phyloP scores from a whole-genome alignment of 2,797 vertebrate species.

The Sparus aurata region DNA sequence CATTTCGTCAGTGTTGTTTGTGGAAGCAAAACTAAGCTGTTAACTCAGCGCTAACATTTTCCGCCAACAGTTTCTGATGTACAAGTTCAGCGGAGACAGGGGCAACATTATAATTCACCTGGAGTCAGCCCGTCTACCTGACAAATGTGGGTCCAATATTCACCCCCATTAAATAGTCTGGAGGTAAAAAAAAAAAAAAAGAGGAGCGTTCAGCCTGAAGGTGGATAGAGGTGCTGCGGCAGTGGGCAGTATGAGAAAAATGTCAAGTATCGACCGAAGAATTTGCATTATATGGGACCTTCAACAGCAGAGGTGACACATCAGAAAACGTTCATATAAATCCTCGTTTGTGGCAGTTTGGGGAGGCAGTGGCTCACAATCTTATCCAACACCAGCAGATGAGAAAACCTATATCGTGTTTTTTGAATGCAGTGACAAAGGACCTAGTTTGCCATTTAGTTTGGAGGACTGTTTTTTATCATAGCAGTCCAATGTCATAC shows the following conservation, averaged over 20 bases:
- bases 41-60: background rate
- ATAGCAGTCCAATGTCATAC: background rate
- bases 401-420: background rate
- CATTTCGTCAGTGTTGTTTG: too few species aligned
- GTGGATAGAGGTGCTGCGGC: too few species aligned
- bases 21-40: background rate
- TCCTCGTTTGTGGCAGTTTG: background rate
- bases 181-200: too few species aligned
- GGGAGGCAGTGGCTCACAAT: background rate
- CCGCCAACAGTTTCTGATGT: background rate
- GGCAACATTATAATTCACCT: background rate
- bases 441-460: background rate
- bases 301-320: background rate
- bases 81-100: background rate
- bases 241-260: too few species aligned
- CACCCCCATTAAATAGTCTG: background rate
- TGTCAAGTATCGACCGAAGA: too few species aligned
- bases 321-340: background rate
- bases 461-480: background rate
- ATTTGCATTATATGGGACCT: too few species aligned
- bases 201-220: too few species aligned
- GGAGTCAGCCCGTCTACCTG: background rate
- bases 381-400: background rate
- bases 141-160: background rate
- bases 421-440: background rate